Percentiles rank a stretch among this genome's conserved stretches.
These are phyloP conservation scores for Aurelia coerulea DNA, from an alignment of 30 jellyfish, hydroid and myxozoan species.

Conservation along the genomic window DNA sequence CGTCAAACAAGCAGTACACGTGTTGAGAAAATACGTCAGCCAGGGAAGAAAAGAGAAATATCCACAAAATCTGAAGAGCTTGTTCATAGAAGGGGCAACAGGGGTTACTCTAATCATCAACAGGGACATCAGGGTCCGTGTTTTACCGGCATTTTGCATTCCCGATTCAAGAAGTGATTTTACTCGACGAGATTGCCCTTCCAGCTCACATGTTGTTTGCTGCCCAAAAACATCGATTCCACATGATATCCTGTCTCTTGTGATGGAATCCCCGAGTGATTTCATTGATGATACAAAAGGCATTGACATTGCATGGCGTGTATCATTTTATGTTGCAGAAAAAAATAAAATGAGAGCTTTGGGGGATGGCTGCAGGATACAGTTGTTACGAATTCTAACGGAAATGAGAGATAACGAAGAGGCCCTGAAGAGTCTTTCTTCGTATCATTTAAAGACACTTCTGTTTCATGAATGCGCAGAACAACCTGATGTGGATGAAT, in stretches of 20 bases:
- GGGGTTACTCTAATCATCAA: slow-evolving; percentile 60
- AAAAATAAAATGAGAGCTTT: slow-evolving; percentile 77
- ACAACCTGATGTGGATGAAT: slow-evolving; percentile 36
- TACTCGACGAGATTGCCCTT: slow-evolving; percentile 70
- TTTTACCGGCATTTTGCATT: slow-evolving; percentile 79
- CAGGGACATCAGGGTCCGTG: slow-evolving; percentile 59
- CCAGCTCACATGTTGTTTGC: slow-evolving; percentile 82
- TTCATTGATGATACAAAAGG: slow-evolving; percentile 12
- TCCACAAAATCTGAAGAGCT: slow-evolving; percentile 61
- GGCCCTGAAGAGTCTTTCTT: slow-evolving; percentile 51
- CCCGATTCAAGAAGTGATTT: slow-evolving; percentile 79
- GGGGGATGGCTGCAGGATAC: slow-evolving; percentile 78
- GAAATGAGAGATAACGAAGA: slow-evolving; percentile 78
- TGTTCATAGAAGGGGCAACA: slow-evolving; percentile 65
- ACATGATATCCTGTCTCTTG: slow-evolving; percentile 11
- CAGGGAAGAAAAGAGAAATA: slow-evolving; percentile 69
- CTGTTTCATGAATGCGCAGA: slow-evolving; percentile 68
- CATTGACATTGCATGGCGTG: slow-evolving; percentile 59
- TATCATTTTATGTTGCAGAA: slow-evolving; percentile 83
- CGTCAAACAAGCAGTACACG: slow-evolving; percentile 85
- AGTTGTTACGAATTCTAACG: slow-evolving; percentile 73
- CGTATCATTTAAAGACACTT: slow-evolving; percentile 80
- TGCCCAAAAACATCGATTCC: slow-evolving; percentile 46
- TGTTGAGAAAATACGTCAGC: slow-evolving; percentile 72
- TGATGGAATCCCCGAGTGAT: not conserved